Percentiles rank a stretch among this genome's conserved stretches.
These are phyloP conservation scores for Acrocephalus arundinaceus DNA, from an alignment of 2,113 vertebrate genomes.

Conservation along the genomic window DNA sequence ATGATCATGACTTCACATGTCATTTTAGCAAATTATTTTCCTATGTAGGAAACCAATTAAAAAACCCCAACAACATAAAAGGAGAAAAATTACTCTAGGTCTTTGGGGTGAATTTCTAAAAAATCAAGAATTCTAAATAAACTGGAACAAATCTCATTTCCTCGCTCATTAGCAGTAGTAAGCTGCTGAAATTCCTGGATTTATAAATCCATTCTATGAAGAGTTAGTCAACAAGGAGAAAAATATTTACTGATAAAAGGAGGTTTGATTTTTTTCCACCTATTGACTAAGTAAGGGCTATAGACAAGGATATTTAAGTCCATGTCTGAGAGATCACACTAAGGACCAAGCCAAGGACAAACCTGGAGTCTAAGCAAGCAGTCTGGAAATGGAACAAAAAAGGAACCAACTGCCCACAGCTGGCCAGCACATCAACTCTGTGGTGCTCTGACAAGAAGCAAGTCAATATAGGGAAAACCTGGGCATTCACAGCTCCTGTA, in stretches of 20 bases:
- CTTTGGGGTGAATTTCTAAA: neutral
- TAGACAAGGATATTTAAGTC: neutral
- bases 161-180: neutral
- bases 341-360: neutral
- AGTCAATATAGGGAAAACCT: neutral
- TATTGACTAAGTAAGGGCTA: neutral
- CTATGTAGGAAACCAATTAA: accelerated
- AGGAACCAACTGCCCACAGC: neutral
- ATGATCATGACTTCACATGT: neutral
- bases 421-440: neutral
- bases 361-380: neutral
- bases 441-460: neutral
- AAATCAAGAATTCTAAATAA: accelerated
- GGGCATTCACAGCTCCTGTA: neutral
- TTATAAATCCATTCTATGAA: neutral
- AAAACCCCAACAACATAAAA: neutral
- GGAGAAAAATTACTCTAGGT: accelerated
- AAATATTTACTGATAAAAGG: neutral
- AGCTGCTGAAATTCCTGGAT: neutral
- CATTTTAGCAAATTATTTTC: neutral
- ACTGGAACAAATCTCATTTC: neutral
- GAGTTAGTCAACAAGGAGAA: neutral
- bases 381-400: neutral
- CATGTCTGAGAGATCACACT: neutral
- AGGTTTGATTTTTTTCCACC: neutral